Evolutionary conservation across 1,140 invertebrate genomes (phyloP), one percentile per base, ranked within the genome.

Genomic region (Semibalanus balanoides): DNA sequence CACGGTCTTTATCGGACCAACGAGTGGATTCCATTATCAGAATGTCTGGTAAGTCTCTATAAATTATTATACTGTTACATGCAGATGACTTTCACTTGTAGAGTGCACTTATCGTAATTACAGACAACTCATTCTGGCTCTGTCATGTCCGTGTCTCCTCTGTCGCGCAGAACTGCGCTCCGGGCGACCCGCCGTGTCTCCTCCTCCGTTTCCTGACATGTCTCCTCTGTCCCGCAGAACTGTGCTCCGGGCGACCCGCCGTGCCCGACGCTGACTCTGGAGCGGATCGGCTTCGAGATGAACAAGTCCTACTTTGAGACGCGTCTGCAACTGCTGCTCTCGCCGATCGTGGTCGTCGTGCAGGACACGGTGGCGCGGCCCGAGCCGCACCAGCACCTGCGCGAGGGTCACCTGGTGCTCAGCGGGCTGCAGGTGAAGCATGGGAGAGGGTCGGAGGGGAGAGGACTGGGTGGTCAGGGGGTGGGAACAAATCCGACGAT

Each of bases 211-310:
- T 43, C 77, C 77, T 71, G 43, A 22, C 72, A 73, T 76, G 75
- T 74, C 31, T n/a, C 51, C 73, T 78, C 82, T 82, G n/a, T n/a
- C n/a, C n/a, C n/a, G 74, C 76, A 91, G 86, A 93, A 93, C 85
- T 96, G 93, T 80, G 90, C 88, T 77, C 90, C 93, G 73, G 88
- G 89, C 78, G 93, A 95, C 84, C 91, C 93, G 17, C 89, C 94
- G 0, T 97, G 95, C 85, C 96, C 96, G 0, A 90, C 94, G 29
- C 89, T 97, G 79, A 86, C 95, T 73, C 86, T 97, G 25, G 95
- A 98, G 85, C 87, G 94, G 78, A 91, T 98, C 80, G 93, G 93
- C 5, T 97, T 98, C 85, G 96, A 98, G 87, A 94, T 99, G 93
- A 92, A 95, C 80, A 98, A 98, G 83, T 88, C 89, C 17, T 98